Evolutionary conservation across 2,888 invertebrate genomes (phyloP).

Genomic region (Drosophila melanocephala): DNA sequence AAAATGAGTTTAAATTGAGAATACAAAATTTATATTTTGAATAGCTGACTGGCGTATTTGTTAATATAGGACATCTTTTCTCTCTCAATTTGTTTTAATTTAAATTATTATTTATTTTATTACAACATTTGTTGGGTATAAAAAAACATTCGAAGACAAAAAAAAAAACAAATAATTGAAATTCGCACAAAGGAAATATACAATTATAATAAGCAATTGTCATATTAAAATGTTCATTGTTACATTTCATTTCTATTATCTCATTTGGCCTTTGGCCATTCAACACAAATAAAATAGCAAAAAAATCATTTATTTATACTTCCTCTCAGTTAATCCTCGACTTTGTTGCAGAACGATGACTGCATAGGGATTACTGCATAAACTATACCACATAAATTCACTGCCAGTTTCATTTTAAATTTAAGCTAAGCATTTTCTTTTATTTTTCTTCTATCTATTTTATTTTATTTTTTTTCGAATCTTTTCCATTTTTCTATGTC

Average conservation of each 20-base stretch:
- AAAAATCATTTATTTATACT: slow-evolving; percentile 23
- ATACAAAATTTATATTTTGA: neutral
- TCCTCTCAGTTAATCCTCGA: slow-evolving; percentile 23
- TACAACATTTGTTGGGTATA: neutral
- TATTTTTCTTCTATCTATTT: slow-evolving; percentile 24
- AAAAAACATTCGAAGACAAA: neutral
- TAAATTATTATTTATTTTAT: neutral
- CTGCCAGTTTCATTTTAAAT: slow-evolving; percentile 45
- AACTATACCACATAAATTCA: slow-evolving; percentile 49
- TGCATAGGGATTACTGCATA: slow-evolving; percentile 25
- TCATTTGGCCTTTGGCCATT: slow-evolving; percentile 20
- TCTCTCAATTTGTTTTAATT: neutral
- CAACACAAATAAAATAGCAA: neutral
- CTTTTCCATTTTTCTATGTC: slow-evolving; percentile 60
- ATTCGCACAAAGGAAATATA: neutral
- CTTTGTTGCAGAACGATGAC: slow-evolving; percentile 25
- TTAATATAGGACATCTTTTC: neutral
- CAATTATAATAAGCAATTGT: neutral
- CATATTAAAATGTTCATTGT: neutral
- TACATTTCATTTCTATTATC: neutral
- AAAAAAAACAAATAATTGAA: neutral
- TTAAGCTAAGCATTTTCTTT: slow-evolving; percentile 50
- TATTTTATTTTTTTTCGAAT: slow-evolving; percentile 4
- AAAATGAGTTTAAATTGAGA: neutral
- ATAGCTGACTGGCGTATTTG: neutral